A percentile compares a stretch with the other conserved stretches of the same genome.
These are phyloP conservation scores for Tympanoctomys barrerae DNA, from an alignment of 2,797 vertebrate species.

Conservation along the genomic window DNA sequence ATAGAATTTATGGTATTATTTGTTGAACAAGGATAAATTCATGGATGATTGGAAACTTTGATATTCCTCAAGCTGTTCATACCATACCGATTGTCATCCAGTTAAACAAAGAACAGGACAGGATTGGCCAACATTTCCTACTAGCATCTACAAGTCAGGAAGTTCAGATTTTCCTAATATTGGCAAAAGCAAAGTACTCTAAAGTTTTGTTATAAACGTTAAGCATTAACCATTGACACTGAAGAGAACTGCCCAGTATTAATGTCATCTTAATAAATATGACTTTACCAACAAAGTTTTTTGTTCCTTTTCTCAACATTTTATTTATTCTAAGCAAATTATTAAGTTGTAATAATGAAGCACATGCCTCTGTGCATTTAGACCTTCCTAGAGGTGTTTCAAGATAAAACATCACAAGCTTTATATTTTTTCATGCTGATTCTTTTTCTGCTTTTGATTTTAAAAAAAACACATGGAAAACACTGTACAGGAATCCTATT, in stretches of 20 bases:
- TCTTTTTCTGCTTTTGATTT: conserved; percentile 33
- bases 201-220: conserved; percentile 7
- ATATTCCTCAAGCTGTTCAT: background rate
- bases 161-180: background rate
- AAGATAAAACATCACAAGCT: background rate
- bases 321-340: conserved; percentile 51
- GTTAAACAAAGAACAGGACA: background rate
- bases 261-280: conserved; percentile 43
- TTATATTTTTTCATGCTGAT: conserved; percentile 27
- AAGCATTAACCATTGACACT: background rate
- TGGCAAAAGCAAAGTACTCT: background rate
- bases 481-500: background rate
- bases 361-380: conserved; percentile 20
- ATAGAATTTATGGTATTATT: background rate
- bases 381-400: background rate
- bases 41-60: background rate
- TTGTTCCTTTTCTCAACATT: background rate
- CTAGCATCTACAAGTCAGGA: background rate
- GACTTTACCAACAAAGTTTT: background rate
- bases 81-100: background rate
- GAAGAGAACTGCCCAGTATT: conserved; percentile 21
- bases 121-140: background rate
- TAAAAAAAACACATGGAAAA: background rate
- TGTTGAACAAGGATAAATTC: background rate
- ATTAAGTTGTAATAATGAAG: conserved; percentile 27